Percentiles rank a stretch among this genome's conserved stretches.
Conservation (phyloP, 2,113 vertebrate species). For the Phodopus roborovskii region DNA sequence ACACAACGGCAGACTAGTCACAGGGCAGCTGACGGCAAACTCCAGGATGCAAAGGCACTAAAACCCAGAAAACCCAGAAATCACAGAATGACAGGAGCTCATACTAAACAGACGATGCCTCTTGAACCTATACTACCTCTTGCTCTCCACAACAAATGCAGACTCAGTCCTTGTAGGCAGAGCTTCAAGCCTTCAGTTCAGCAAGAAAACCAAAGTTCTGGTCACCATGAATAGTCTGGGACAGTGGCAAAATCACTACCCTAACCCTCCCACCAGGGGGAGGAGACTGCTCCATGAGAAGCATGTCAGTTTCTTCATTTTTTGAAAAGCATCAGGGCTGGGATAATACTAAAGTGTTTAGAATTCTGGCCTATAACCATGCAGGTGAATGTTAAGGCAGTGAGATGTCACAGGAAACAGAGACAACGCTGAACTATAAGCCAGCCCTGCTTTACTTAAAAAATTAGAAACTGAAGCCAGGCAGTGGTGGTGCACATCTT, state of each 20-base stretch:
- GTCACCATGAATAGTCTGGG: background rate
- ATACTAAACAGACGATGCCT: rapidly evolving
- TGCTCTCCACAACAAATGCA: background rate
- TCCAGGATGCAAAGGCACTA: background rate
- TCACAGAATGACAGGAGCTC: background rate
- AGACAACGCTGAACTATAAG: background rate
- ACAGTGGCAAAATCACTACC: background rate
- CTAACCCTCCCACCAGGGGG: background rate
- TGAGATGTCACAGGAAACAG: background rate
- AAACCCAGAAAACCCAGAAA: background rate
- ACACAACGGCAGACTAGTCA: background rate
- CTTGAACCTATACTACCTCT: background rate
- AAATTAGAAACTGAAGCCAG: background rate
- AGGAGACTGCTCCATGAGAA: background rate
- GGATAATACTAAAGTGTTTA: background rate
- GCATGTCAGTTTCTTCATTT: background rate
- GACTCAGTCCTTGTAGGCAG: no score
- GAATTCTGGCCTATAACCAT: background rate
- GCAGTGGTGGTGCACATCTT: background rate
- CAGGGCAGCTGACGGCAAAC: background rate
- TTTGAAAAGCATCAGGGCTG: background rate
- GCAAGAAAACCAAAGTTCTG: background rate
- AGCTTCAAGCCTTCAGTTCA: background rate
- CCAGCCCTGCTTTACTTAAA: background rate
- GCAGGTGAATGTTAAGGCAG: background rate